Percentiles rank a stretch among this genome's conserved stretches.
Conservation (phyloP, 2,888 invertebrate genomes). For the Watsonalla binaria region DNA sequence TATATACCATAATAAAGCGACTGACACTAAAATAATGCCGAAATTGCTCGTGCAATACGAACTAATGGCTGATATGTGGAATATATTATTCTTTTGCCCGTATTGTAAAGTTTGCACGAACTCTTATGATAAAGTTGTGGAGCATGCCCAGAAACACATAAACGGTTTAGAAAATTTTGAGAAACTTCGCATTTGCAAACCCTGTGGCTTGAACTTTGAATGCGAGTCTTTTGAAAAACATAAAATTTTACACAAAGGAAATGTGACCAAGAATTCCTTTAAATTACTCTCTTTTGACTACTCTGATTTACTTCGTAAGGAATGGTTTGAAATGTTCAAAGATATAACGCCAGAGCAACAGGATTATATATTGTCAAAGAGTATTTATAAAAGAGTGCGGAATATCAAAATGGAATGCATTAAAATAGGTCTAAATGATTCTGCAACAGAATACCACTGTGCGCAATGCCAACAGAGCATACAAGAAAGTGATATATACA, state of each 20-base stretch:
- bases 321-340: slow-evolving; percentile 41
- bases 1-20: slow-evolving; percentile 11
- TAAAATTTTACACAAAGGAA: slow-evolving; percentile 25
- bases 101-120: slow-evolving; percentile 36
- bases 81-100: slow-evolving; percentile 41
- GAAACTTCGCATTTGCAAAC: slow-evolving; percentile 28
- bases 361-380: slow-evolving; percentile 29
- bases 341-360: slow-evolving; percentile 27
- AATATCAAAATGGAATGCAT: slow-evolving; percentile 27
- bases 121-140: slow-evolving; percentile 43
- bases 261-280: slow-evolving; percentile 27
- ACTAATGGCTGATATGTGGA: slow-evolving; percentile 40
- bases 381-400: slow-evolving; percentile 30
- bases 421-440: slow-evolving; percentile 22
- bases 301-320: slow-evolving; percentile 22
- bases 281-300: slow-evolving; percentile 37
- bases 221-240: slow-evolving; percentile 32
- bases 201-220: slow-evolving; percentile 42
- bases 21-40: slow-evolving; percentile 11
- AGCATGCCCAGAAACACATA: slow-evolving; percentile 47
- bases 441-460: slow-evolving; percentile 36
- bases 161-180: slow-evolving; percentile 20
- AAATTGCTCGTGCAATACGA: slow-evolving; percentile 44
- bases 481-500: not conserved
- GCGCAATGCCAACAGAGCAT: slow-evolving; percentile 19